Evolutionary conservation across 2,113 vertebrate species (phyloP).

Genomic region (Dicerorhinus sumatrensis): DNA sequence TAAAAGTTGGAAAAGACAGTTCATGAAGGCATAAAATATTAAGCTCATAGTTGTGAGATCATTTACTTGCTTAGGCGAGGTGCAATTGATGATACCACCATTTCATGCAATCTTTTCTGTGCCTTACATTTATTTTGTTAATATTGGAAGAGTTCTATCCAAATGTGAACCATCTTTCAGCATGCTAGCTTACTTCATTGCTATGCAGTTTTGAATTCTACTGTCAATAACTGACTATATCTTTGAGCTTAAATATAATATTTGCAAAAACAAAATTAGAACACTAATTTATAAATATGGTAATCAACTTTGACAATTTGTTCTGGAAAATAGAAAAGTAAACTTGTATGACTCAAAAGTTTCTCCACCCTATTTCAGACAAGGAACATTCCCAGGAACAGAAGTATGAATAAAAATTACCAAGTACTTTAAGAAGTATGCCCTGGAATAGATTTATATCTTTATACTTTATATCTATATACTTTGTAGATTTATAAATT

Average conservation of each 20-base stretch:
- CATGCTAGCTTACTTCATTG: neutral
- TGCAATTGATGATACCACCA: neutral
- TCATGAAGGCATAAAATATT: conserved; percentile 27
- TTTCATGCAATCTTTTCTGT: neutral
- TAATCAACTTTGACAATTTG: neutral
- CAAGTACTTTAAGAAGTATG: conserved; percentile 8
- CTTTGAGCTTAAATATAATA: conserved; percentile 35
- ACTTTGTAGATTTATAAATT: neutral
- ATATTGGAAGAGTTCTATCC: neutral
- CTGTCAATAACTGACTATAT: neutral
- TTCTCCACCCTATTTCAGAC: neutral
- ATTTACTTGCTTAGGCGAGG: conserved; percentile 44
- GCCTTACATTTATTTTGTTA: conserved; percentile 54
- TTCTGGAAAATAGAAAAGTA: conserved; percentile 49
- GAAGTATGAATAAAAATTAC: conserved; percentile 1
- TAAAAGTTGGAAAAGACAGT: conserved; percentile 54
- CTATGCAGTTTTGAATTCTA: conserved; percentile 15
- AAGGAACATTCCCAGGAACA: neutral
- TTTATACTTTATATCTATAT: neutral
- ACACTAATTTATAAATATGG: neutral
- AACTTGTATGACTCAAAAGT: conserved; percentile 32
- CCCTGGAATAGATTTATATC: neutral
- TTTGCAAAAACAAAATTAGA: conserved; percentile 1
- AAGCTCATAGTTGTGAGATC: neutral
- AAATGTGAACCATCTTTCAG: neutral